Percentiles rank a stretch among this genome's conserved stretches.
Conservation (phyloP, 1,140 invertebrate species). For the Asobara japonica region DNA sequence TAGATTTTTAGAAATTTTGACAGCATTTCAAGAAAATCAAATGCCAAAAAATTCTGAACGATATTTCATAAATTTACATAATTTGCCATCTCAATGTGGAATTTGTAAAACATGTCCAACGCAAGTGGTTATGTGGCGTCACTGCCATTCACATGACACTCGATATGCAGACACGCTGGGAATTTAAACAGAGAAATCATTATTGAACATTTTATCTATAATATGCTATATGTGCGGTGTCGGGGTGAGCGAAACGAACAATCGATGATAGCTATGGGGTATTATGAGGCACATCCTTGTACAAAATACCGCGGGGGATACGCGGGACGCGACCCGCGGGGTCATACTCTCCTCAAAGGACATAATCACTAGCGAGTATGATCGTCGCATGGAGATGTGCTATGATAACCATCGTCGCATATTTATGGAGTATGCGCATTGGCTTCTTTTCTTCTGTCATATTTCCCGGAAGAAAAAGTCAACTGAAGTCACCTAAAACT, state of each 20-base stretch:
- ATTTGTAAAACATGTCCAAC: not conserved
- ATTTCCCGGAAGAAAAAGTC: not conserved
- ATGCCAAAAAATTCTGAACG: no score
- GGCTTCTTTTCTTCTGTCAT: not conserved
- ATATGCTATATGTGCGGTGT: not conserved
- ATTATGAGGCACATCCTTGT: not conserved
- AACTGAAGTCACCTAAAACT: no score
- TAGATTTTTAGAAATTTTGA: no score
- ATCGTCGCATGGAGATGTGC: not conserved
- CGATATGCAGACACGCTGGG: not conserved
- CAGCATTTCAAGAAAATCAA: no score
- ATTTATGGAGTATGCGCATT: not conserved
- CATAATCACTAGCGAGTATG: constrained; percentile 23
- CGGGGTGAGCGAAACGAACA: constrained; percentile 24
- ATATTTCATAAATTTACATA: not conserved
- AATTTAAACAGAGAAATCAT: constrained; percentile 3
- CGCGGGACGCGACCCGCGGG: constrained; percentile 9
- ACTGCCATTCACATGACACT: not conserved
- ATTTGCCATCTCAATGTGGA: not conserved
- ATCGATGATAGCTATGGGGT: constrained; percentile 9
- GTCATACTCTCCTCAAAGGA: constrained; percentile 20
- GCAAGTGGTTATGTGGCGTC: not conserved
- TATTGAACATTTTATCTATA: constrained; percentile 3
- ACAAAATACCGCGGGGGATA: not conserved
- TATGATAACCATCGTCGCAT: constrained; percentile 15